These are phyloP conservation scores for Chionomys nivalis DNA, from an alignment of 2,113 vertebrate species.

Conservation along the genomic window DNA sequence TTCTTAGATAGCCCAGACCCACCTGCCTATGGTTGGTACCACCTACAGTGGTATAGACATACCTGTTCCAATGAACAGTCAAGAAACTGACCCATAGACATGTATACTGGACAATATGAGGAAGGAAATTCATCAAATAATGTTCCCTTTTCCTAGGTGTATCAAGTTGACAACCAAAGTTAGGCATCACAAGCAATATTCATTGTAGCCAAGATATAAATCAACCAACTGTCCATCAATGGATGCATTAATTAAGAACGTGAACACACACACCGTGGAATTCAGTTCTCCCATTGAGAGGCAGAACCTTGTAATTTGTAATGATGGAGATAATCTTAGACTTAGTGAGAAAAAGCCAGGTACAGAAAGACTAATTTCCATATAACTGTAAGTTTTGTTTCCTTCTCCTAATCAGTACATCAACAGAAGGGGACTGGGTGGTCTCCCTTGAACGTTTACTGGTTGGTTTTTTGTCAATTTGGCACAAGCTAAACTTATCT, in stretches of 20 bases:
- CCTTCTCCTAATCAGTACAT: background rate
- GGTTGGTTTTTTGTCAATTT: background rate
- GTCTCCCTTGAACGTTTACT: conserved; percentile 90
- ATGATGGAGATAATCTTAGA: background rate
- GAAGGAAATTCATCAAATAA: background rate
- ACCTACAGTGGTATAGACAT: background rate
- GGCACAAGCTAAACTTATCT: background rate
- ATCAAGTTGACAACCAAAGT: background rate
- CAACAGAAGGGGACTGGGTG: conserved; percentile 88
- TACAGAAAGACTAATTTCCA: background rate
- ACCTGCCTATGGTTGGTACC: background rate
- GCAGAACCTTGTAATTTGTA: background rate
- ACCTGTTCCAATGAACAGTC: background rate
- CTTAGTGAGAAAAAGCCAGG: background rate
- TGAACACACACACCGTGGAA: background rate
- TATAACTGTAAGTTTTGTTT: background rate
- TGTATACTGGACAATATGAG: background rate
- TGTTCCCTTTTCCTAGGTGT: background rate
- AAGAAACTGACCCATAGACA: background rate
- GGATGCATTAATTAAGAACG: background rate
- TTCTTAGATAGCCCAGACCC: background rate
- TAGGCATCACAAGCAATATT: background rate
- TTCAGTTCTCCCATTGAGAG: background rate
- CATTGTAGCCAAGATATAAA: background rate
- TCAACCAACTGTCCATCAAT: background rate